Evolutionary conservation across 2,797 vertebrate genomes (phyloP).

Genomic region (Gymnodraco acuticeps): DNA sequence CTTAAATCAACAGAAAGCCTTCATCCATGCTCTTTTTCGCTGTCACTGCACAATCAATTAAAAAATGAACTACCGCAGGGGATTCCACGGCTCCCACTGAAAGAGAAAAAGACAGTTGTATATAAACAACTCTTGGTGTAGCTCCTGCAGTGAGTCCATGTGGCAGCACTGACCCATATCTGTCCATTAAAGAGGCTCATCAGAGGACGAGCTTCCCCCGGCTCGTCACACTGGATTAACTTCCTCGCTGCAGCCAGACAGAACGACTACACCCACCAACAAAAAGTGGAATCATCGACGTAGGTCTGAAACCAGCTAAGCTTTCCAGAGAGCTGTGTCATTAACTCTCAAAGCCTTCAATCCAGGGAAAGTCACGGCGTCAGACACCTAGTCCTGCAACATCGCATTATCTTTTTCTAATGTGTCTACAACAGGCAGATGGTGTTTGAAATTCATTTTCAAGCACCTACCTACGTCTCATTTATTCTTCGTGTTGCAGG

Average conservation of each 20-base stretch:
- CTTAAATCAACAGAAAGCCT: background rate
- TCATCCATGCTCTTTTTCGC: background rate
- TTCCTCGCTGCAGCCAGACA: constrained; percentile 26
- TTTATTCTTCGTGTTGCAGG: too few relatives aligned
- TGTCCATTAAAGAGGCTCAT: constrained; percentile 49
- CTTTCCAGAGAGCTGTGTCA: constrained; percentile 18
- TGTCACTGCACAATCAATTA: background rate
- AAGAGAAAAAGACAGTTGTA: constrained; percentile 5
- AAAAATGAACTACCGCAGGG: background rate
- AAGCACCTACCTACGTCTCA: background rate
- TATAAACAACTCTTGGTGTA: background rate
- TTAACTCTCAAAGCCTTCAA: background rate
- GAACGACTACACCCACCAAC: background rate
- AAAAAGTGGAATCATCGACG: background rate
- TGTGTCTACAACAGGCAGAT: background rate
- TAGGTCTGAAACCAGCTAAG: background rate
- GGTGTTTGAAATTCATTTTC: background rate
- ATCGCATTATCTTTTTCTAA: background rate
- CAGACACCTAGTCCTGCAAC: background rate
- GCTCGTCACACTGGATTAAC: constrained; percentile 59
- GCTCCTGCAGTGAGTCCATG: constrained; percentile 37
- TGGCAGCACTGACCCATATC: constrained; percentile 70
- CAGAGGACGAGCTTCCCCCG: constrained; percentile 46
- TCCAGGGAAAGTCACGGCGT: background rate
- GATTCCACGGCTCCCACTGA: constrained; percentile 12